Base-by-base conservation (phyloP, 2,888 invertebrate species). In the Tetragnatha montana region DNA sequence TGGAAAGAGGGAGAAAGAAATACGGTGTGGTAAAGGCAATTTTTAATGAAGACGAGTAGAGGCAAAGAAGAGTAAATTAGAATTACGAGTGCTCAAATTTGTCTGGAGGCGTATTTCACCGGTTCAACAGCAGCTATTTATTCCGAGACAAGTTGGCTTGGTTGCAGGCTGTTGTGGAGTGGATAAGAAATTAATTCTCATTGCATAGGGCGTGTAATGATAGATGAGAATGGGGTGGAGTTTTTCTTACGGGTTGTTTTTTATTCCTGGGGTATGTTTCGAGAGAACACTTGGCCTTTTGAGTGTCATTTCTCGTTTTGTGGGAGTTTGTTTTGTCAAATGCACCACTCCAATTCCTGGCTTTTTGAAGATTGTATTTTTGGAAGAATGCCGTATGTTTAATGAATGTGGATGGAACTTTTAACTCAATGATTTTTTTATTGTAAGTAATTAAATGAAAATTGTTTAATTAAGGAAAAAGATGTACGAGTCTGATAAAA, bases 11-110 rank as follows among this genome's bases (percentile, higher is more conserved):
- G 80, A 22, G 75, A 82, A 88, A 88, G 88, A 88, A 84, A 84
- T 83, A 88, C 80, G 79, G 47, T 80, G 84, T 70, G 84, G 88
- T 79, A 88, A 84, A 84, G 83, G 74, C 80, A 88, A 80, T 80
- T 88, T 88, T 88, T 88, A 88, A 88, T 88, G 79, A 83, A 88
- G 88, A 88, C 47, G 50, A 74, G 80, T 88, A 69, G 69, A 8
- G 22, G 50, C 70, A 71, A 35, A 51, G 47, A n/a, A 60, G 50
- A 84, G 88, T 69, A 84, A 88, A 73, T 75, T 70, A 68, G 83
- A 88, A 88, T 84, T 88, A 88, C 22, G 68, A n/a, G 50, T 10
- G 74, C 35, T 35, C 47, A 47, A 71, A 22, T 85, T n/a, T 85
- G 49, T 51, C 68, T 19, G 7, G 69, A 81, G 73, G 75, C 19